Conservation (phyloP, 1,140 invertebrate species). For the Globodera rostochiensis region DNA sequence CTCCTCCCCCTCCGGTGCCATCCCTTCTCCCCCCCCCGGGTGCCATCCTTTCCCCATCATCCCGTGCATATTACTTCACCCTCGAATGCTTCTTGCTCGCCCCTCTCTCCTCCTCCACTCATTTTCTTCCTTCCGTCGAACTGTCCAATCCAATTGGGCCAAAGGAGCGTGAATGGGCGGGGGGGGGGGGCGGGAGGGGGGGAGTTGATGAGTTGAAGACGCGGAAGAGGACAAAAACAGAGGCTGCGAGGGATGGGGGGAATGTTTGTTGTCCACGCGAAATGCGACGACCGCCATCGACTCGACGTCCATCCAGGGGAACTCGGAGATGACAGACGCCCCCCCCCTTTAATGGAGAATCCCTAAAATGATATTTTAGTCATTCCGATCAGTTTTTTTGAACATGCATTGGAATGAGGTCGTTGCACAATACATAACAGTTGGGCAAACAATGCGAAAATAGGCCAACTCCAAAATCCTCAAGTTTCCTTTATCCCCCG, state of each 20-base stretch:
- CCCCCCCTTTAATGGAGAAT: too few relatives aligned
- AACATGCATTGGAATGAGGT: too few relatives aligned
- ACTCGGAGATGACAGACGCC: neutral
- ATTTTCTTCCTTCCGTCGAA: neutral
- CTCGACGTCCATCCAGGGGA: too few relatives aligned
- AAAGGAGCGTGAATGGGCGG: neutral
- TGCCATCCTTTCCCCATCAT: neutral
- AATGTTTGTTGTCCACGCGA: too few relatives aligned
- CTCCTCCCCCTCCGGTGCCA: too few relatives aligned
- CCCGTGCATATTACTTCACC: neutral
- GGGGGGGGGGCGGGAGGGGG: neutral
- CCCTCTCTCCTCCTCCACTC: neutral
- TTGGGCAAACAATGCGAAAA: neutral
- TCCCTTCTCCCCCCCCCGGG: too few relatives aligned
- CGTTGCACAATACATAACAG: neutral
- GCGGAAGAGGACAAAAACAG: neutral
- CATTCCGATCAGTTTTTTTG: too few relatives aligned
- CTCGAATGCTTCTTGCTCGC: neutral
- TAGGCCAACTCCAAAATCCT: neutral
- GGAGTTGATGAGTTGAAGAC: neutral
- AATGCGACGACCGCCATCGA: too few relatives aligned
- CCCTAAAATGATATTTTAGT: too few relatives aligned
- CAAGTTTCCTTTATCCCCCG: neutral
- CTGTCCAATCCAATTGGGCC: constrained; percentile 1
- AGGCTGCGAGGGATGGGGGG: too few relatives aligned